Conservation (phyloP, 2,113 vertebrate genomes). For the Mus musculus region GRCm39 chr9:99357501-99358000, state of each 20-base stretch:
- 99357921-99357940: neutral
- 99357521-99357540: neutral
- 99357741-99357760: neutral
- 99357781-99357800: neutral
- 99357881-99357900: neutral
- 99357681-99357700: neutral
- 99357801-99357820: too few species aligned
- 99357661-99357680: neutral
- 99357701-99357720: too few species aligned
- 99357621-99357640: neutral
- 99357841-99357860: neutral
- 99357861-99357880: neutral
- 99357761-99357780: neutral
- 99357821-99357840: neutral
- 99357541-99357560: neutral
- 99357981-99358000: neutral
- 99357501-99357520: neutral
- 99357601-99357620: neutral
- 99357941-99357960: neutral
- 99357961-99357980: neutral
- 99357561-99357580: neutral
- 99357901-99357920: neutral
- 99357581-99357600: neutral
- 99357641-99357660: rapidly evolving
- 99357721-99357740: neutral